Percentiles rank a stretch among this genome's conserved stretches.
These are phyloP conservation scores for Pogonognathellus flavescens DNA, from an alignment of 1,140 invertebrate genomes.

Conservation along the genomic window DNA sequence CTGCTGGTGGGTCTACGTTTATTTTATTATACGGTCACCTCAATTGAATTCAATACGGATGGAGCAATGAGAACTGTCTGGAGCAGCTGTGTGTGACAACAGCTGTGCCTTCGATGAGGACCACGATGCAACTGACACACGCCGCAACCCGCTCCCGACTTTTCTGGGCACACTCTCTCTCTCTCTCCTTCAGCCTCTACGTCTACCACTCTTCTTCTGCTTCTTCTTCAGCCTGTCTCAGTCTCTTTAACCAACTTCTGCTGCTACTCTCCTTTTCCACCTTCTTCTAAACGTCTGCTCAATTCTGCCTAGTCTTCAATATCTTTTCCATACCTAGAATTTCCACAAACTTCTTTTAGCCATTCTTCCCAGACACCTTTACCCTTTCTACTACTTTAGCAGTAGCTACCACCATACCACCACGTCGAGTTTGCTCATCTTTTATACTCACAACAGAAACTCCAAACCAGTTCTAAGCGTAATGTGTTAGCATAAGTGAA, in stretches of 20 bases:
- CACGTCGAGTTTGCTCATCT: no score
- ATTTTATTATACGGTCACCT: constrained; percentile 30
- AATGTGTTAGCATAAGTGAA: no score
- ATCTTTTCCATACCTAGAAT: no score
- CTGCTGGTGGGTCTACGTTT: background rate
- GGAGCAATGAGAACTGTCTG: constrained; percentile 55
- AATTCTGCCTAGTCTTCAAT: no score
- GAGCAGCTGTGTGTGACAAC: constrained; percentile 58
- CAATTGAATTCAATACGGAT: background rate
- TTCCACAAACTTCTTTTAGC: no score
- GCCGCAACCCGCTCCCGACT: constrained; percentile 54
- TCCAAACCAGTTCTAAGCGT: no score
- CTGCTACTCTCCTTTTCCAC: background rate
- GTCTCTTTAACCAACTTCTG: background rate
- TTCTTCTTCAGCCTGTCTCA: background rate
- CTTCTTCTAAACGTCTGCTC: background rate
- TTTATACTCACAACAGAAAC: no score
- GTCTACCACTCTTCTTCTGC: background rate
- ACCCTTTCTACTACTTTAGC: no score
- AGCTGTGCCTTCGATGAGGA: constrained; percentile 57
- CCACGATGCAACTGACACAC: constrained; percentile 58
- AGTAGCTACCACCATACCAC: no score
- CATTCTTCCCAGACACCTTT: no score
- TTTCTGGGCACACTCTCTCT: constrained; percentile 29
- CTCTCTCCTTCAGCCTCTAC: background rate